Conservation (phyloP, 2,797 vertebrate species). For the Semotilus atromaculatus region DNA sequence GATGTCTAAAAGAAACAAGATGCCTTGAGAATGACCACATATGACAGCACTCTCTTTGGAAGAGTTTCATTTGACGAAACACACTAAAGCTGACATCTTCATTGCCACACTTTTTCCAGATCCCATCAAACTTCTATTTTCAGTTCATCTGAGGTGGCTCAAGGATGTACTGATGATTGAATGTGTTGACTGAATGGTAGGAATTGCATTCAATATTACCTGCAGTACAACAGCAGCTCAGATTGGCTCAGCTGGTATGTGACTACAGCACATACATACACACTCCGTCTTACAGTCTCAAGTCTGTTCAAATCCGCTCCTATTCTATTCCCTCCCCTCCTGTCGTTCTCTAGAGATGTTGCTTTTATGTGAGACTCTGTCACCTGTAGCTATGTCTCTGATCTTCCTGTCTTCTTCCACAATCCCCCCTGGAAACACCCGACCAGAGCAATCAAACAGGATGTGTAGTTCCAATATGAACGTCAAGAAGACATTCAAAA, state of each 20-base stretch:
- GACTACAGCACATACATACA: conserved; percentile 42
- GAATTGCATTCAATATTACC: conserved; percentile 28
- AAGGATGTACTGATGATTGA: conserved; percentile 26
- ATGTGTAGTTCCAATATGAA: conserved; percentile 33
- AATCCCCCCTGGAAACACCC: conserved; percentile 36
- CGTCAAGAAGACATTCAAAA: conserved; percentile 37
- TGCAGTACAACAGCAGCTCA: conserved; percentile 44
- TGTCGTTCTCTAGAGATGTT: conserved; percentile 38
- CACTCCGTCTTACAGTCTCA: conserved; percentile 12
- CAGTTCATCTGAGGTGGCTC: conserved; percentile 19
- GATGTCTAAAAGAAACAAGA: background rate
- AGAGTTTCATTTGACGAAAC: conserved; percentile 34
- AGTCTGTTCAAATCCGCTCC: conserved; percentile 23
- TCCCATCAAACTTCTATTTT: conserved; percentile 23
- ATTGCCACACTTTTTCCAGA: conserved; percentile 11
- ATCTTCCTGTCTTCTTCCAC: conserved; percentile 37
- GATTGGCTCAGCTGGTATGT: conserved; percentile 49
- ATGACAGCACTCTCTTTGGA: conserved; percentile 15
- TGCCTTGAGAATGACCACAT: background rate
- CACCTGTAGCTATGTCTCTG: conserved; percentile 48
- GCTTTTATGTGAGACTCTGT: conserved; percentile 57
- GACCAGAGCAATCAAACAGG: conserved; percentile 47
- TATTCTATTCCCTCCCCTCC: conserved; percentile 36
- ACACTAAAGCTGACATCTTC: conserved; percentile 36
- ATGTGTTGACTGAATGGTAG: conserved; percentile 22